Conservation (phyloP, 2,888 invertebrate genomes). For the Vannuccia rotundouncinata region DNA sequence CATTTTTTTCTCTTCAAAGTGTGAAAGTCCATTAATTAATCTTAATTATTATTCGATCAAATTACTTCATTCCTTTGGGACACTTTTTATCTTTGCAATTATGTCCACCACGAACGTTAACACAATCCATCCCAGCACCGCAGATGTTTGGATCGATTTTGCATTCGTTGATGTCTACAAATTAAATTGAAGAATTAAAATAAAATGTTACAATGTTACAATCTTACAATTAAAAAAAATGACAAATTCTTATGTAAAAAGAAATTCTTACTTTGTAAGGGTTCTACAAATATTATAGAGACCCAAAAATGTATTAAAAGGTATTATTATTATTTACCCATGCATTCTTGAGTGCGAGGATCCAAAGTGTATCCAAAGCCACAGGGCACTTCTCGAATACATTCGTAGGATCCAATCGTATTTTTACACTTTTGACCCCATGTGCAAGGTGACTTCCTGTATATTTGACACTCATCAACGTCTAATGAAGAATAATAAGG, state of each 20-base stretch:
- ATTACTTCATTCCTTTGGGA: constrained; percentile 30
- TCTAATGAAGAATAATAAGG: too few species aligned
- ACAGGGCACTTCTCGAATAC: constrained; percentile 30
- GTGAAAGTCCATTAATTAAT: too few species aligned
- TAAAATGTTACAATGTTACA: not conserved
- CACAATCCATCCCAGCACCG: constrained; percentile 32
- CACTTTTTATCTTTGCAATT: constrained; percentile 34
- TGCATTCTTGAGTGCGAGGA: constrained; percentile 27
- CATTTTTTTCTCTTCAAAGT: too few species aligned
- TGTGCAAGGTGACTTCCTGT: not conserved
- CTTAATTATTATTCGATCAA: too few species aligned
- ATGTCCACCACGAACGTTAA: constrained; percentile 35
- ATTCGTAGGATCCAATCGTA: constrained; percentile 31
- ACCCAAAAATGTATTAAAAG: too few species aligned
- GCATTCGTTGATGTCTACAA: constrained; percentile 34
- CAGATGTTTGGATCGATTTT: constrained; percentile 30
- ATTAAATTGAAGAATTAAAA: not conserved
- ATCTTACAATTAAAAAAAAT: not conserved
- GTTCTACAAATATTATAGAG: too few species aligned
- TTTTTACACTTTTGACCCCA: constrained; percentile 30
- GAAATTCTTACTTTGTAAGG: too few species aligned
- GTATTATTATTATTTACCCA: too few species aligned
- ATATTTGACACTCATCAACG: constrained; percentile 30
- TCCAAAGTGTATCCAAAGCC: constrained; percentile 32
- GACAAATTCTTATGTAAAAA: too few species aligned